These are phyloP conservation scores for Hydropsyche tenuis DNA, from an alignment of 1,140 invertebrate species.

Conservation along the genomic window DNA sequence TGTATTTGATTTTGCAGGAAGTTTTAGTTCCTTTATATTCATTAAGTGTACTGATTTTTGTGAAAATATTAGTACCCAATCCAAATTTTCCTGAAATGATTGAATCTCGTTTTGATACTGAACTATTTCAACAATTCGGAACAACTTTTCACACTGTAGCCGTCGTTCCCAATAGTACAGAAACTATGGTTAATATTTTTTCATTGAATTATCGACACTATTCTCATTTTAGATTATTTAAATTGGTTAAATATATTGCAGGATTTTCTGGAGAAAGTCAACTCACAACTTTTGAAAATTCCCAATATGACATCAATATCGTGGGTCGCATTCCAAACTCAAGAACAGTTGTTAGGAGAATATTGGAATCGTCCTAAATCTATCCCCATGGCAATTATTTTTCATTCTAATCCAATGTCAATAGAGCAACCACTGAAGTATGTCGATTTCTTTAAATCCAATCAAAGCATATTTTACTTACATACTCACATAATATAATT, in stretches of 20 bases:
- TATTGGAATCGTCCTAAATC: conserved; percentile 71
- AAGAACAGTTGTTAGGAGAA: conserved; percentile 71
- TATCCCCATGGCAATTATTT: conserved; percentile 73
- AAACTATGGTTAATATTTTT: conserved; percentile 66
- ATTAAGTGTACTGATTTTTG: conserved; percentile 72
- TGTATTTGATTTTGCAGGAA: conserved; percentile 65
- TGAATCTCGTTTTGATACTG: conserved; percentile 64
- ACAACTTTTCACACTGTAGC: conserved; percentile 70
- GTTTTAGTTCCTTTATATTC: conserved; percentile 76
- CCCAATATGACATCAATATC: conserved; percentile 65
- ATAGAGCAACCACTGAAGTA: conserved; percentile 66
- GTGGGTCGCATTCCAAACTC: conserved; percentile 70
- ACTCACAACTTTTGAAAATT: conserved; percentile 60
- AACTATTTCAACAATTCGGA: conserved; percentile 68
- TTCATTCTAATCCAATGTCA: conserved; percentile 60
- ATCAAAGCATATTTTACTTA: background rate
- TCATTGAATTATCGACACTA: conserved; percentile 15
- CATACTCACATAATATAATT: background rate
- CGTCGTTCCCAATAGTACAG: conserved; percentile 71
- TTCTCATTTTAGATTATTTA: conserved; percentile 2
- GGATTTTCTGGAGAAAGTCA: conserved; percentile 71
- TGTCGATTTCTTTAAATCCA: conserved; percentile 16
- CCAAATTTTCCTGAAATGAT: conserved; percentile 75
- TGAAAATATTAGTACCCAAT: conserved; percentile 75
- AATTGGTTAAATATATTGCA: conserved; percentile 54